Conservation (phyloP, 2,797 vertebrate genomes). For the Sitta carolinensis region DNA sequence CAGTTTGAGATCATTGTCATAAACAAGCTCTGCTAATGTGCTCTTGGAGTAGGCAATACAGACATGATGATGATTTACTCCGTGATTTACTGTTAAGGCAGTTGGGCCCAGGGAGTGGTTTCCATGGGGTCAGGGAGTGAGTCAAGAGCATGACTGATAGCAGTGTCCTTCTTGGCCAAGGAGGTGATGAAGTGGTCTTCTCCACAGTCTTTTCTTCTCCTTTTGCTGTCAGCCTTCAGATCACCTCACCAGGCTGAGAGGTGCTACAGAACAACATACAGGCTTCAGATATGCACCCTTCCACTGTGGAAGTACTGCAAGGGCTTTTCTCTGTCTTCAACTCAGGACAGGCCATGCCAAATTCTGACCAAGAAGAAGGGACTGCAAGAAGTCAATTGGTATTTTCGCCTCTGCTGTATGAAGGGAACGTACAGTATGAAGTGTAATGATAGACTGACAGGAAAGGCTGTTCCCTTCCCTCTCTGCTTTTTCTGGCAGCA, state of each 20-base stretch:
- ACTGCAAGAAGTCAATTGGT: neutral
- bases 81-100: neutral
- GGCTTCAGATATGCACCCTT: neutral
- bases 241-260: neutral
- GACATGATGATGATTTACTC: neutral
- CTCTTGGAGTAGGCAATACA: neutral
- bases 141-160: neutral
- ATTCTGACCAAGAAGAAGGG: neutral
- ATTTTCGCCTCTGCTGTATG: neutral
- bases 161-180: neutral
- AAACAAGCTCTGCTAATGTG: neutral
- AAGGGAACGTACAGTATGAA: neutral
- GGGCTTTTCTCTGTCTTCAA: neutral
- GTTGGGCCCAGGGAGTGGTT: neutral
- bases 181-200: neutral
- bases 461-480: constrained; percentile 29
- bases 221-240: neutral
- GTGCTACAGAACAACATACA: fast-evolving
- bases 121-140: neutral
- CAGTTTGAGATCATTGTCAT: neutral
- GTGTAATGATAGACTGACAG: constrained; percentile 1
- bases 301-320: fast-evolving
- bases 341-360: neutral
- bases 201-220: neutral
- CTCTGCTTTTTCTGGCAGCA: constrained; percentile 72